Percentiles rank a stretch among this genome's conserved stretches.
Evolutionary conservation across 2,888 invertebrate species (phyloP).

Genomic region (Eulithis prunata): DNA sequence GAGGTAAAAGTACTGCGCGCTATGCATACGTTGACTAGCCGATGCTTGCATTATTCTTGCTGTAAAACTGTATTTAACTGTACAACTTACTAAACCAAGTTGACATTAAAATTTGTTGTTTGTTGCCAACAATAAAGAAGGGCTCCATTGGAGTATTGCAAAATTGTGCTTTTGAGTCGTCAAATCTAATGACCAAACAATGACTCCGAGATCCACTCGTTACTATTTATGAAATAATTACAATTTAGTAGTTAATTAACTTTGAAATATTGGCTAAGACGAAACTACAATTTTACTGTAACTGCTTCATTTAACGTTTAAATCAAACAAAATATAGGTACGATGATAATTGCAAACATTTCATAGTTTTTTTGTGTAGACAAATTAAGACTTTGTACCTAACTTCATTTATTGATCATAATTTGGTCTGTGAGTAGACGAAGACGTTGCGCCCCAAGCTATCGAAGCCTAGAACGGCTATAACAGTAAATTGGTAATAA

Average conservation of each 20-base stretch:
- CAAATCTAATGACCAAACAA: too few relatives aligned
- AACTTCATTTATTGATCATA: constrained; percentile 31
- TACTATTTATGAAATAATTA: too few relatives aligned
- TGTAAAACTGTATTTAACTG: constrained; percentile 13
- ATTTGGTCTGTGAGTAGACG: constrained; percentile 33
- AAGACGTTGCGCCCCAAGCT: constrained; percentile 42
- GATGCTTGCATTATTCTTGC: constrained; percentile 29
- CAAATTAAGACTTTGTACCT: constrained; percentile 19
- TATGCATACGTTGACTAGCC: constrained; percentile 34
- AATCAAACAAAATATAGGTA: constrained; percentile 1
- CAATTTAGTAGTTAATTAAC: too few relatives aligned
- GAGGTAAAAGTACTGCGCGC: constrained; percentile 60
- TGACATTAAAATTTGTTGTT: too few relatives aligned
- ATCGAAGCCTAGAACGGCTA: constrained; percentile 49
- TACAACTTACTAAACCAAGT: too few relatives aligned
- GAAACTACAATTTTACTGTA: too few relatives aligned
- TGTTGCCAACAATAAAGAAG: too few relatives aligned
- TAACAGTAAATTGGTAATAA: constrained; percentile 68
- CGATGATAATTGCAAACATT: neutral
- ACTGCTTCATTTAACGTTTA: constrained; percentile 7
- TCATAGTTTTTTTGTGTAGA: neutral
- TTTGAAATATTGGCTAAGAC: too few relatives aligned
- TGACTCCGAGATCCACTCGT: too few relatives aligned
- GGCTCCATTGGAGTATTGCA: too few relatives aligned
- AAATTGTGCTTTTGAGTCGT: too few relatives aligned